phyloP scores from a whole-genome alignment of 2,113 vertebrate genomes.

The Cyprinodon variegatus region DNA sequence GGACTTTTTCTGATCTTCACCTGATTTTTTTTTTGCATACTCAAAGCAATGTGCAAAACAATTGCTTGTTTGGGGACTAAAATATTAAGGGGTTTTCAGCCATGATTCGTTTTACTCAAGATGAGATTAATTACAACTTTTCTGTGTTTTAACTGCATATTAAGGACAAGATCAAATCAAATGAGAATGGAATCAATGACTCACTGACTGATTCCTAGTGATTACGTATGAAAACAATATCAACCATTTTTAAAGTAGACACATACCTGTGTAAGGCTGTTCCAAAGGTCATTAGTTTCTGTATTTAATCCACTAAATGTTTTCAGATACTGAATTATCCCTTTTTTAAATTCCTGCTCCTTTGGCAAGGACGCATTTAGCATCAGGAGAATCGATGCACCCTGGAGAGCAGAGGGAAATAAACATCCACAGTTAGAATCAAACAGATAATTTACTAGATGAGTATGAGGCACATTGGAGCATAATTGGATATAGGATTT shows the following conservation, averaged over 20 bases:
- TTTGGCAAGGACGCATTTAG: conserved; percentile 84
- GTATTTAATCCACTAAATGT: conserved; percentile 83
- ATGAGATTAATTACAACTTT: neutral
- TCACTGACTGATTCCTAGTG: no score
- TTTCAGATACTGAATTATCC: conserved; percentile 84
- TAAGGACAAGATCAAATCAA: neutral
- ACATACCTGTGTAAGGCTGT: conserved; percentile 88
- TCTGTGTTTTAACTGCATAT: neutral
- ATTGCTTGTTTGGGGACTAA: neutral
- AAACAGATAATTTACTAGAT: neutral
- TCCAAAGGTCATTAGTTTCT: conserved; percentile 88
- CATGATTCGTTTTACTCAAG: neutral
- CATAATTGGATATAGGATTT: neutral
- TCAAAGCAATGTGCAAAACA: no score
- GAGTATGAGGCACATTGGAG: neutral
- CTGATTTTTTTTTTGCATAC: no score
- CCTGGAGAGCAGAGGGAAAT: conserved; percentile 73
- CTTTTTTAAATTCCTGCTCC: conserved; percentile 85
- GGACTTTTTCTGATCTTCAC: no score
- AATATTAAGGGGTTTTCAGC: neutral
- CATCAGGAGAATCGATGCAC: conserved; percentile 94
- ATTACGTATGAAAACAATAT: neutral
- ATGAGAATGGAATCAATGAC: no score
- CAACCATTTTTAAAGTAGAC: neutral
- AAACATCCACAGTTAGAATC: neutral